Conservation (phyloP, 1,140 invertebrate species). For the Rhynchophorus ferrugineus region DNA sequence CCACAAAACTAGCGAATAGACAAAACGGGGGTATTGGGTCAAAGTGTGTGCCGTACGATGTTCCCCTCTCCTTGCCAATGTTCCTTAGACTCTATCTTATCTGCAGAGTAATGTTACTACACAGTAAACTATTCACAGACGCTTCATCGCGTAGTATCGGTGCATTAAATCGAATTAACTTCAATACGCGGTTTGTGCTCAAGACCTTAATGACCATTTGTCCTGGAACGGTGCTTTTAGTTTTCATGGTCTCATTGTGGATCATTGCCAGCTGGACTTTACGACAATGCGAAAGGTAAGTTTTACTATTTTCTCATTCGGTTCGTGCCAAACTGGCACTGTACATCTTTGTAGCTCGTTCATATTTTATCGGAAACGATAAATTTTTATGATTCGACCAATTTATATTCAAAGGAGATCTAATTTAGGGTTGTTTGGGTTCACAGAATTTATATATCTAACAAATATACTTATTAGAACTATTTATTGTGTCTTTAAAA, state of each 20-base stretch:
- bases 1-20: constrained; percentile 89
- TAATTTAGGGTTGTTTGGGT: not conserved
- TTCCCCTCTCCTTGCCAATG: constrained; percentile 96
- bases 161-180: constrained; percentile 98
- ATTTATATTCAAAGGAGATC: no score
- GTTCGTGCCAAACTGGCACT: not conserved
- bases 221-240: constrained; percentile 94
- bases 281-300: constrained; percentile 96
- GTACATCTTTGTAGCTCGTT: not conserved
- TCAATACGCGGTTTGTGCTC: constrained; percentile 98
- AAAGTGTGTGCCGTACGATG: constrained; percentile 86
- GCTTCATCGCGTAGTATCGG: constrained; percentile 90
- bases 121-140: constrained; percentile 98
- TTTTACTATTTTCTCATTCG: constrained; percentile 1
- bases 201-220: constrained; percentile 99
- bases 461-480: no score
- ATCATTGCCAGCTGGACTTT: constrained; percentile 99
- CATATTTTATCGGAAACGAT: not conserved
- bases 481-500: no score
- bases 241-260: constrained; percentile 99
- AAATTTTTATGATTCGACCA: not conserved
- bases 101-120: constrained; percentile 97
- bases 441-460: constrained; percentile 12
- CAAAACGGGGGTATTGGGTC: constrained; percentile 68
- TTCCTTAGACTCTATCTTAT: constrained; percentile 98